phyloP scores from a whole-genome alignment of 2,888 invertebrate genomes.

The Ophonus ardosiacus region DNA sequence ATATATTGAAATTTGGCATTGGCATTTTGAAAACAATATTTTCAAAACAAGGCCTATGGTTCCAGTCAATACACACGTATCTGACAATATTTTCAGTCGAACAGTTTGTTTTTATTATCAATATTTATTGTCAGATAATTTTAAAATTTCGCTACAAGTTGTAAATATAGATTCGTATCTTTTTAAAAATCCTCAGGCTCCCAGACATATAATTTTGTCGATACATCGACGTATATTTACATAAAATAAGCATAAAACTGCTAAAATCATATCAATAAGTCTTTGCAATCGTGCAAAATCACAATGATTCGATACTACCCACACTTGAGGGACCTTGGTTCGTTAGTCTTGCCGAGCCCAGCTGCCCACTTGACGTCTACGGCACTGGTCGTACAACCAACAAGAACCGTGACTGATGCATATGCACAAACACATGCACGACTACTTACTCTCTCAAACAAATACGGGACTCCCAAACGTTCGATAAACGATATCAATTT shows the following conservation, averaged over 20 bases:
- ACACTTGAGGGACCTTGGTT: neutral
- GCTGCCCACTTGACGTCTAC: conserved; percentile 16
- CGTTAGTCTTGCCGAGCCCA: conserved; percentile 3
- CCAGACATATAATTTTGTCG: neutral
- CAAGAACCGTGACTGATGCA: conserved; percentile 30
- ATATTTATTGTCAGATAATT: neutral
- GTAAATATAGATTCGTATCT: neutral
- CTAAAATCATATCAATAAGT: conserved; percentile 32
- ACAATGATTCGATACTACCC: conserved; percentile 15
- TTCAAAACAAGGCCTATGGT: too few relatives aligned
- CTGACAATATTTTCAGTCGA: too few relatives aligned
- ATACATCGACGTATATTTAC: conserved; percentile 16
- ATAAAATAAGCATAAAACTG: conserved; percentile 11
- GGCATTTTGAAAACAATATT: too few relatives aligned
- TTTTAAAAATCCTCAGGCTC: neutral
- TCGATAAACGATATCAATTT: neutral
- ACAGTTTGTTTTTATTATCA: neutral
- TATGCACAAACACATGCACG: conserved; percentile 13
- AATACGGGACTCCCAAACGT: conserved; percentile 4
- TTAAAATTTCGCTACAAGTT: neutral
- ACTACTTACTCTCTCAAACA: conserved; percentile 22
- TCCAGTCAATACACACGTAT: too few relatives aligned
- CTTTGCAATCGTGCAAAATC: conserved; percentile 41
- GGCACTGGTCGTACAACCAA: neutral
- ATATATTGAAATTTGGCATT: too few relatives aligned